Evolutionary conservation across 2,888 invertebrate genomes (phyloP), one percentile per base, ranked within the genome.

Genomic region (Nomada fabriciana): DNA sequence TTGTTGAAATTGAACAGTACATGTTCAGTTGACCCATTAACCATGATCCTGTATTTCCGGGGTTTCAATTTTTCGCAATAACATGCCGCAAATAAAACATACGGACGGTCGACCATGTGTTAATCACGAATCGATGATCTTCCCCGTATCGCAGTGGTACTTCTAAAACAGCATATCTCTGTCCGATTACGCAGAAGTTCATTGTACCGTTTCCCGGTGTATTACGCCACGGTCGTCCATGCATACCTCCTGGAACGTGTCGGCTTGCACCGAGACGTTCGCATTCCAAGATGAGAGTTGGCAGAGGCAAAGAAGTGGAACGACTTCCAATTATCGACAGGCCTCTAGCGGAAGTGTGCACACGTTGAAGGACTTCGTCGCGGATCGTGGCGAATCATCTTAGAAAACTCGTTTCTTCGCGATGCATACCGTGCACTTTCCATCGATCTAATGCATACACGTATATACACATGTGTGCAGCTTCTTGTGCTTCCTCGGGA

Each of bases 241-340:
- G 59, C 47, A 63, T 10, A 13, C 36, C 60, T 52, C 63, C 43
- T 52, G 50, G 75, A 78, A 69, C 72, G 59, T 60, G 68, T 43
- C 72, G 59, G 55, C 68, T 61, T 65, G 43, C 42, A 42, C 52
- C 65, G 72, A 63, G 65, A 57, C 81, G 70, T 72, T 79, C 70
- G 72, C 75, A 76, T 82, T 80, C 78, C 84, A 72, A 72, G 70
- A 84, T 77, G 84, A 80, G 83, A 89, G 84, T 89, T 86, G 87
- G 84, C 85, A 85, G 82, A 81, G 78, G 81, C 50, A 64, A 79
- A 79, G 83, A 89, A 89, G 80, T 86, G 82, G 83, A 86, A 85
- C 85, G 83, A 83, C 86, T 86, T 76, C 78, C 88, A 89, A 89
- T 90, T 90, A 90, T 89, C 81, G 72, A 67, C 75, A 71, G 47